phyloP scores from a whole-genome alignment of 2,113 vertebrate genomes.

The Odocoileus hemionus region DNA sequence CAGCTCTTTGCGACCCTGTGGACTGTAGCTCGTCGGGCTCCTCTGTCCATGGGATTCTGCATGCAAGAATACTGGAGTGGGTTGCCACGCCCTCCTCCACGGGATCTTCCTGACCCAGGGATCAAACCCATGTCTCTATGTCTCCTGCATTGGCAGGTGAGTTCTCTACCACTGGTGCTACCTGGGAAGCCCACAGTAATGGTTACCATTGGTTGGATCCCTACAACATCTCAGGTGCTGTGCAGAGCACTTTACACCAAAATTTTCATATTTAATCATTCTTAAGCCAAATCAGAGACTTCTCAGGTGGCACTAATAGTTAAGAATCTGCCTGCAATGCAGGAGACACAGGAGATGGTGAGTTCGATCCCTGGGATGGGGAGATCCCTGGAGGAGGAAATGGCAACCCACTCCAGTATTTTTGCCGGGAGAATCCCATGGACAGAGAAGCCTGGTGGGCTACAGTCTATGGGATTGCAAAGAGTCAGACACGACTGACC shows the following conservation, averaged over 20 bases:
- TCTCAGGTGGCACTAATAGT: not conserved
- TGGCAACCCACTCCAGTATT: not conserved
- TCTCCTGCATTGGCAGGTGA: not conserved
- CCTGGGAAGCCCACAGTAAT: not conserved
- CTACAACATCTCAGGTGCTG: no score
- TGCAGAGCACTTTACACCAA: not conserved
- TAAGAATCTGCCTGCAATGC: not conserved
- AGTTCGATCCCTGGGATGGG: not conserved
- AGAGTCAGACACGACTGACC: not conserved
- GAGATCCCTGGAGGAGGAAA: not conserved
- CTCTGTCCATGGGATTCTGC: not conserved
- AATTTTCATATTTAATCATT: not conserved
- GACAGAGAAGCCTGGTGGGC: not conserved
- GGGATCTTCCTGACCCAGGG: not conserved
- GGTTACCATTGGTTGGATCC: not conserved
- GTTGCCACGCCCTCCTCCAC: not conserved
- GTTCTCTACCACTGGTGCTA: not conserved
- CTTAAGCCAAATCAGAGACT: not conserved
- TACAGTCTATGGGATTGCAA: not conserved
- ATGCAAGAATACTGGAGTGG: not conserved
- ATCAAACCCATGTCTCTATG: not conserved
- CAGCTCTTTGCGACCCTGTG: not conserved
- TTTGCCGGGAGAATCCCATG: not conserved
- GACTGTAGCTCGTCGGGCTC: not conserved
- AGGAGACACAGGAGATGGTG: not conserved